Evolutionary conservation across 2,888 invertebrate genomes (phyloP).

Genomic region (Nasonia oneida): DNA sequence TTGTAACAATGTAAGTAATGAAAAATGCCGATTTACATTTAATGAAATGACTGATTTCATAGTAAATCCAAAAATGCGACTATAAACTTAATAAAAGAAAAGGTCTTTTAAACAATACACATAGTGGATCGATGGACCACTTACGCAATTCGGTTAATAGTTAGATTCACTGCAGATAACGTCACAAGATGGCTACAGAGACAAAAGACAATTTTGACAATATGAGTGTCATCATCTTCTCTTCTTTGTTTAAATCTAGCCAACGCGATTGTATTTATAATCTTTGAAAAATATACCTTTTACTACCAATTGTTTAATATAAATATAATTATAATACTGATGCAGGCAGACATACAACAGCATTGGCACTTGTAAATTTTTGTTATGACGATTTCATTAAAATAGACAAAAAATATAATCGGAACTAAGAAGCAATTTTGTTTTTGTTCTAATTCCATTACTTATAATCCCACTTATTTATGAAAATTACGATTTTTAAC

Average conservation of each 20-base stretch:
- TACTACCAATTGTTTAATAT: constrained; percentile 45
- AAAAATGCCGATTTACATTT: constrained; percentile 62
- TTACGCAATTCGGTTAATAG: constrained; percentile 96
- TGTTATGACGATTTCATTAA: constrained; percentile 36
- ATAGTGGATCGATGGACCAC: constrained; percentile 81
- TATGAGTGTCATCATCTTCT: constrained; percentile 67
- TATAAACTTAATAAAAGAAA: constrained; percentile 64
- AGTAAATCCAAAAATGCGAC: constrained; percentile 73
- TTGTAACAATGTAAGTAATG: constrained; percentile 58
- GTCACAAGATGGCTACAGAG: constrained; percentile 93
- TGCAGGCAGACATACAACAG: constrained; percentile 34
- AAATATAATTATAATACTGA: constrained; percentile 35
- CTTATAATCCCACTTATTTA: constrained; percentile 29
- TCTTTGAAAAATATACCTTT: constrained; percentile 20
- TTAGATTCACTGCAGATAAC: constrained; percentile 94
- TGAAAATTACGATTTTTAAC: constrained; percentile 21
- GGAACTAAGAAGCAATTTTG: constrained; percentile 1
- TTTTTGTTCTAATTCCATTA: constrained; percentile 23
- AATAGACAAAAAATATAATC: constrained; percentile 20
- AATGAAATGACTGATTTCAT: constrained; percentile 62
- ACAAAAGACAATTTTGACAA: constrained; percentile 76
- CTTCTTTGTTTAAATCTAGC: constrained; percentile 17
- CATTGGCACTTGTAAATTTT: constrained; percentile 28
- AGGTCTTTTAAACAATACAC: constrained; percentile 71
- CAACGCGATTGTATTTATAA: constrained; percentile 16